Conservation (phyloP, 2,113 vertebrate species). For the Macroglossus sobrinus region DNA sequence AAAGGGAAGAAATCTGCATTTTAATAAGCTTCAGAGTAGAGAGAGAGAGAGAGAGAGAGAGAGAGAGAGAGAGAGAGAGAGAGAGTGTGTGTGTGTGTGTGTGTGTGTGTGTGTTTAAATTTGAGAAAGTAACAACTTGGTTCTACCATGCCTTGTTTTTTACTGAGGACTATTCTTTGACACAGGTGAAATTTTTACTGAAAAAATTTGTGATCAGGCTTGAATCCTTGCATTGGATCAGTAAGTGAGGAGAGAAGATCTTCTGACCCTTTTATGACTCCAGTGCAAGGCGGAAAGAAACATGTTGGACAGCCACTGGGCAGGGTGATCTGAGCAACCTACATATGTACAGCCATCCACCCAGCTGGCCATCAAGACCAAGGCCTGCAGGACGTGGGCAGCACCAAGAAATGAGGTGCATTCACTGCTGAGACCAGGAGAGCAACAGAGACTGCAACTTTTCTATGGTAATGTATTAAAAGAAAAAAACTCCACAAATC, state of each 20-base stretch:
- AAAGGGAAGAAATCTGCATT: background rate
- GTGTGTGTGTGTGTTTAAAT: background rate
- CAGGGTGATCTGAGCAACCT: background rate
- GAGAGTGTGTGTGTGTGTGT: background rate
- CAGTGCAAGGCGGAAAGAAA: background rate
- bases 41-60: no score
- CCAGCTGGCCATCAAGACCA: background rate
- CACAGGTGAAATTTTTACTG: background rate
- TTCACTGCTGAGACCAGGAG: background rate
- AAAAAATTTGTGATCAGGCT: background rate
- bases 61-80: no score
- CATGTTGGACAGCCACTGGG: background rate
- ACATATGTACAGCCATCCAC: fast-evolving
- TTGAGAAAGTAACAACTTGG: background rate
- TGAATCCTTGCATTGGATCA: background rate
- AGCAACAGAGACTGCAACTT: background rate
- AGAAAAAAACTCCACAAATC: background rate
- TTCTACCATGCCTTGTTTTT: background rate
- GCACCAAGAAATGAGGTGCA: background rate
- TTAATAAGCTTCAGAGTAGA: background rate
- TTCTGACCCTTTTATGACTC: background rate
- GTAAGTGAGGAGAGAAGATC: background rate
- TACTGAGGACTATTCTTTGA: background rate
- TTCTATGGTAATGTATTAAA: background rate
- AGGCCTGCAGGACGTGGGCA: background rate